Base-by-base conservation (phyloP, 2,113 vertebrate species). In the Vicugna pacos region DNA sequence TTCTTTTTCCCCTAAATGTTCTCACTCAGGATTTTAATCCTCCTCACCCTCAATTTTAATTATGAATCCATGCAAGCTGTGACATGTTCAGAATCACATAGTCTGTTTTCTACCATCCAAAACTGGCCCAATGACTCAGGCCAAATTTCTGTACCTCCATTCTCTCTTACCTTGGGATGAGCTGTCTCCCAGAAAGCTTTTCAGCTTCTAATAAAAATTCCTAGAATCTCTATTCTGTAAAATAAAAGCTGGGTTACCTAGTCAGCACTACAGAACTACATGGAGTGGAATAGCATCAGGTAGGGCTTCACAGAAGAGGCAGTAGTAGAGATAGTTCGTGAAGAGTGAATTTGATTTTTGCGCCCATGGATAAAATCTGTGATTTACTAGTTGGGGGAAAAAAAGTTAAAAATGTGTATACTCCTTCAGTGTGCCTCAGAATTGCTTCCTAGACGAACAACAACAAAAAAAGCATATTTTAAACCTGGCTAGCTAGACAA, bases 331-430 rank as follows among this genome's bases (percentile, higher is more conserved):
- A 93, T 60, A 15, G 54, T 17, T 65, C 73, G 79, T 54, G 13
- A 96, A 86, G 48, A 80, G 46, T 94, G 4, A 94, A 56, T 73
- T 72, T 79, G 42, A 81, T 42, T 64, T 85, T 81, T 95, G 19
- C 72, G 19, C 17, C n/a, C 24, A 20, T 8, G 83, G 3, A 77
- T 14, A 67, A 73, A 93, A 83, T 75, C 20, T 70, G 8, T 30
- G 24, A 80, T 72, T 92, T 52, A 54, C 30, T 96, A 94, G 19
- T 48, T 84, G 26, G 69, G 75, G 73, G 73, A 77, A 85, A 54
- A 87, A 14, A 6, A 35, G 20, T 80, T 84, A 70, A 94, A 9
- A 50, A 54, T 88, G 20, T 72, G 1, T 65, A 35, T 6, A 70
- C 0, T 87, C 30, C 13, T 88, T 81, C 30, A 48, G 3, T 28